These are phyloP conservation scores for Cantharis lateralis DNA, from an alignment of 2,888 invertebrate species.

Conservation along the genomic window DNA sequence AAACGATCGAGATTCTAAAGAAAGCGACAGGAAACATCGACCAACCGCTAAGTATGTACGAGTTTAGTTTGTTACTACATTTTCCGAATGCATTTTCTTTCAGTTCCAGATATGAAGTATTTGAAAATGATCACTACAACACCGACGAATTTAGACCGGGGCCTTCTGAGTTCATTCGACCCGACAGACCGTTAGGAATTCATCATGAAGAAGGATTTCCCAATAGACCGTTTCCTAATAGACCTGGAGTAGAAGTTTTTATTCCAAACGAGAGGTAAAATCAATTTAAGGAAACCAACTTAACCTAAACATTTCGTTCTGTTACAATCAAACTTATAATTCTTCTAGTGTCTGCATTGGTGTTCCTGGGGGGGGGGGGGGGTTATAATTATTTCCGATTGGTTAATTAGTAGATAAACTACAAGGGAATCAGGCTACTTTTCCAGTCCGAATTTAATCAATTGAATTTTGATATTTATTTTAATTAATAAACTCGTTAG, in stretches of 20 bases:
- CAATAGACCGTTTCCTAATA: slow-evolving; percentile 22
- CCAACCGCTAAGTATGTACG: slow-evolving; percentile 8
- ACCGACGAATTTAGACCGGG: slow-evolving; percentile 10
- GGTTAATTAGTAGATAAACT: too few species aligned
- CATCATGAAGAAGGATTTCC: slow-evolving; percentile 28
- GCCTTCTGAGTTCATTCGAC: slow-evolving; percentile 24
- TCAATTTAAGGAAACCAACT: not conserved
- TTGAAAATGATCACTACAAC: slow-evolving; percentile 33
- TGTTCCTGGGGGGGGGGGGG: too few species aligned
- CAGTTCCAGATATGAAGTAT: slow-evolving; percentile 43
- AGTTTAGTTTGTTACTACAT: slow-evolving; percentile 8
- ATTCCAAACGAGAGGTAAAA: slow-evolving; percentile 31
- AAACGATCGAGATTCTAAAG: slow-evolving; percentile 35
- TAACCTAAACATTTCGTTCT: not conserved
- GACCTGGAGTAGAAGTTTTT: slow-evolving; percentile 26
- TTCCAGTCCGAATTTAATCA: too few species aligned
- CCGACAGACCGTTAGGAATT: slow-evolving; percentile 29
- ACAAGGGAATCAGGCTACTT: too few species aligned
- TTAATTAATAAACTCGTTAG: too few species aligned
- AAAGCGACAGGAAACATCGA: slow-evolving; percentile 1
- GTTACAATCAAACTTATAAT: not conserved
- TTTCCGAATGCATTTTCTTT: slow-evolving; percentile 27
- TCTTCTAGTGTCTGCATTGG: not conserved
- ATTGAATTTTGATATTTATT: too few species aligned
- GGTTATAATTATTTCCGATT: too few species aligned